Conservation (phyloP, 2,888 invertebrate genomes). For the Bombylius major region DNA sequence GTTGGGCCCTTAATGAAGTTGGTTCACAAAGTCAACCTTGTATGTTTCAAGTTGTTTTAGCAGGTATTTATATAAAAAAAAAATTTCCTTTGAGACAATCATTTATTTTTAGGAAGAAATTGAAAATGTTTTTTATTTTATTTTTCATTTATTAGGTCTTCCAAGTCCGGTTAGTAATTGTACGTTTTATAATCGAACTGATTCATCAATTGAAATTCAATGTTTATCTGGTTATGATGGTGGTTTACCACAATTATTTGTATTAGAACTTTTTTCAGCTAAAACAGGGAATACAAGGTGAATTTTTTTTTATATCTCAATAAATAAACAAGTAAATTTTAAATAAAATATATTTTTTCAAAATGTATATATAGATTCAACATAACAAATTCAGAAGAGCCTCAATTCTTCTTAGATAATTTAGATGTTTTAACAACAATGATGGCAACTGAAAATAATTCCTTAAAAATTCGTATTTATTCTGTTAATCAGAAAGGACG, state of each 20-base stretch:
- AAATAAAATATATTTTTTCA: neutral
- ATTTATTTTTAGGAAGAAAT: neutral
- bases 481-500: conserved; percentile 74
- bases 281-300: conserved; percentile 36
- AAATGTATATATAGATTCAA: conserved; percentile 27
- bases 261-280: conserved; percentile 57
- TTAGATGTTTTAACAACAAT: conserved; percentile 64
- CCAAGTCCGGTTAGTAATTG: conserved; percentile 79
- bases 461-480: conserved; percentile 62
- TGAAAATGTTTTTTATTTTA: neutral
- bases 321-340: neutral
- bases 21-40: conserved; percentile 74
- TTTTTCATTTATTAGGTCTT: conserved; percentile 44
- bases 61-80: conserved; percentile 46
- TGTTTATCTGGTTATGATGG: conserved; percentile 81
- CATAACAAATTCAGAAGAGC: conserved; percentile 34
- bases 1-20: conserved; percentile 73
- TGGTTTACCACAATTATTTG: conserved; percentile 74
- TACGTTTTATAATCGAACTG: conserved; percentile 71
- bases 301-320: neutral
- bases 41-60: conserved; percentile 78
- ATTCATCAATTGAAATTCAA: conserved; percentile 66
- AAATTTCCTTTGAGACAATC: neutral
- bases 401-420: conserved; percentile 34
- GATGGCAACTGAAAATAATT: conserved; percentile 67